A percentile compares a stretch with the other conserved stretches of the same genome.
These are phyloP conservation scores for Holacanthus passer DNA, from an alignment of 2,113 vertebrate species.

Conservation along the genomic window DNA sequence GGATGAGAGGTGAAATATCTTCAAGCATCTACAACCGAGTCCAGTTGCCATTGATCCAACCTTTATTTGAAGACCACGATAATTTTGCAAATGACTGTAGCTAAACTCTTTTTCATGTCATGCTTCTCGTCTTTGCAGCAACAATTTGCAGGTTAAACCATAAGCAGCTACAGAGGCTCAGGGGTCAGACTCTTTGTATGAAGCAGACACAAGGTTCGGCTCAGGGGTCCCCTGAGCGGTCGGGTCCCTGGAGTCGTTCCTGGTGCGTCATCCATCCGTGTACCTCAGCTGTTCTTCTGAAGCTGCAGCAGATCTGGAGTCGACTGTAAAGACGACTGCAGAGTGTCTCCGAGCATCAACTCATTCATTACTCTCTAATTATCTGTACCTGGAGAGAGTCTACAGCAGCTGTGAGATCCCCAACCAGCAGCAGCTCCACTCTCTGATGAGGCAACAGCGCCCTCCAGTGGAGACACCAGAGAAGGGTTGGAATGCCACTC, in stretches of 20 bases:
- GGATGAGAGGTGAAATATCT: no score
- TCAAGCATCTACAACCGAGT: no score
- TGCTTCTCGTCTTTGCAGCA: background rate
- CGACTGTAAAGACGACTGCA: background rate
- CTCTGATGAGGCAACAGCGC: conserved; percentile 2
- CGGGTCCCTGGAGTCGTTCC: background rate
- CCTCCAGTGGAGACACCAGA: conserved; percentile 44
- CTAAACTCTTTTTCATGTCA: no score
- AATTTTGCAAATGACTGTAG: no score
- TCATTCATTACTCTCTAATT: conserved; percentile 12
- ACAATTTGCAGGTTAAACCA: background rate
- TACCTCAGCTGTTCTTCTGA: background rate
- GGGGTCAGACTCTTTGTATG: background rate
- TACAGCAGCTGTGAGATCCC: background rate
- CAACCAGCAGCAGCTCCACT: background rate
- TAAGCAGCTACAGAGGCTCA: background rate
- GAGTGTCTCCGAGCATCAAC: background rate
- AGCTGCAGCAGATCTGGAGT: background rate
- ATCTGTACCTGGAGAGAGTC: conserved; percentile 15
- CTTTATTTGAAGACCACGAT: no score
- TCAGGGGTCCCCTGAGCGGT: background rate
- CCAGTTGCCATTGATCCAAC: no score
- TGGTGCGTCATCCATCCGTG: no score
- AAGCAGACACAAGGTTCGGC: no score
- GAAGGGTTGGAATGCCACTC: background rate